phyloP scores from a whole-genome alignment of 2,888 invertebrate genomes.

The Parascotia fuliginaria region DNA sequence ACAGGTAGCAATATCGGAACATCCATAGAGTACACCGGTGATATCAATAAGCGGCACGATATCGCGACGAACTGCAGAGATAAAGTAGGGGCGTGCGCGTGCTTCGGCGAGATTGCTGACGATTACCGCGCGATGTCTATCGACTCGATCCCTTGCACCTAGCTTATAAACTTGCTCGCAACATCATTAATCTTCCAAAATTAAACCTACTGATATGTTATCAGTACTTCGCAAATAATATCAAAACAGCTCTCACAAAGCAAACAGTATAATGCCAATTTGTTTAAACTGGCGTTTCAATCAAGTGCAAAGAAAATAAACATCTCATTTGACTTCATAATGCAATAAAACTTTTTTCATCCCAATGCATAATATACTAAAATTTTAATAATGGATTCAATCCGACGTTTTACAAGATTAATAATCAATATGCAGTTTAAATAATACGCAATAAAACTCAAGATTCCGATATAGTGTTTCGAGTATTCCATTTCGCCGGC shows the following conservation, averaged over 20 bases:
- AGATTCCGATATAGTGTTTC: conserved; percentile 60
- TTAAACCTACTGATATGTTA: conserved; percentile 25
- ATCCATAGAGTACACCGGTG: conserved; percentile 60
- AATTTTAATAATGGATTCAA: conserved; percentile 55
- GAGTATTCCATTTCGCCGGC: conserved; percentile 63
- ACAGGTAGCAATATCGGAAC: conserved; percentile 73
- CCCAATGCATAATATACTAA: conserved; percentile 49
- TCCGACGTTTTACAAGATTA: conserved; percentile 42
- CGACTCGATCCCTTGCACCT: conserved; percentile 22
- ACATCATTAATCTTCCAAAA: conserved; percentile 39
- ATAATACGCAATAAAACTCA: conserved; percentile 63
- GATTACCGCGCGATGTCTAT: conserved; percentile 63
- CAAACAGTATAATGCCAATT: conserved; percentile 54
- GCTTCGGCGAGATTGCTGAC: conserved; percentile 58
- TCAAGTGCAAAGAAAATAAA: conserved; percentile 69
- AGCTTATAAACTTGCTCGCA: conserved; percentile 27
- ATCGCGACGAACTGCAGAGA: conserved; percentile 50
- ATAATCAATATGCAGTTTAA: conserved; percentile 66
- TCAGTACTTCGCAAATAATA: conserved; percentile 28
- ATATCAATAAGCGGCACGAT: conserved; percentile 64
- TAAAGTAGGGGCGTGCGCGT: conserved; percentile 58
- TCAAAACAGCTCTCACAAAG: conserved; percentile 42
- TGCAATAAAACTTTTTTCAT: conserved; percentile 61
- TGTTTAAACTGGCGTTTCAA: conserved; percentile 56
- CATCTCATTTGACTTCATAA: conserved; percentile 73